phyloP scores from a whole-genome alignment of 2,113 vertebrate genomes.

The Lota lota region DNA sequence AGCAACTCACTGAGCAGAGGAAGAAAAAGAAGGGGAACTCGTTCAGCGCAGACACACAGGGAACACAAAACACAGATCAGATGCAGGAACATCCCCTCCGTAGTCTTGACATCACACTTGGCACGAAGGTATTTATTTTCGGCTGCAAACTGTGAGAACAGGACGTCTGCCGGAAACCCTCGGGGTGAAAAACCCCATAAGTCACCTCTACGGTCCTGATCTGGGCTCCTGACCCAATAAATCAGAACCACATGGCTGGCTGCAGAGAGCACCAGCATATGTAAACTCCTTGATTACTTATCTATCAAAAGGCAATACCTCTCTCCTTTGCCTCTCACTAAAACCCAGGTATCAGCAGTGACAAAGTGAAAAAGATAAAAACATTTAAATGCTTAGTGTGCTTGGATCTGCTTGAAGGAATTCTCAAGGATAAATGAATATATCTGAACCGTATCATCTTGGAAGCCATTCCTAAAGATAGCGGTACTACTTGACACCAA shows the following conservation, averaged over 20 bases:
- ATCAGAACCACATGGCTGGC: conserved; percentile 44
- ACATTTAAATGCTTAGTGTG: background rate
- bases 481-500: too few species aligned
- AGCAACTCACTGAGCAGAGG: background rate
- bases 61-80: conserved; percentile 5
- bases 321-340: conserved; percentile 4
- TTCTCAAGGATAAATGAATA: background rate
- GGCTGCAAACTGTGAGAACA: conserved; percentile 31
- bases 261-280: conserved; percentile 16
- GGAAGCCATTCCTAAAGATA: too few species aligned
- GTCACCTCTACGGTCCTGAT: conserved; percentile 26
- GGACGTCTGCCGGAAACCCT: conserved; percentile 33
- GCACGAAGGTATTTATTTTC: background rate
- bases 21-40: background rate
- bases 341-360: conserved; percentile 27
- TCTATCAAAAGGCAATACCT: background rate
- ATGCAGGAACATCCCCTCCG: conserved; percentile 1
- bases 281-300: background rate
- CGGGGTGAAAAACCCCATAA: conserved; percentile 35
- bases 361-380: conserved; percentile 18
- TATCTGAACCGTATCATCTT: background rate
- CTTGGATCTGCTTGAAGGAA: background rate
- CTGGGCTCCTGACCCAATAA: conserved; percentile 30
- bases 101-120: conserved; percentile 8
- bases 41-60: background rate